Percentiles rank a stretch among this genome's conserved stretches.
These are phyloP conservation scores for Dynastes hyllus DNA, from an alignment of 2,888 invertebrate species.

Conservation along the genomic window DNA sequence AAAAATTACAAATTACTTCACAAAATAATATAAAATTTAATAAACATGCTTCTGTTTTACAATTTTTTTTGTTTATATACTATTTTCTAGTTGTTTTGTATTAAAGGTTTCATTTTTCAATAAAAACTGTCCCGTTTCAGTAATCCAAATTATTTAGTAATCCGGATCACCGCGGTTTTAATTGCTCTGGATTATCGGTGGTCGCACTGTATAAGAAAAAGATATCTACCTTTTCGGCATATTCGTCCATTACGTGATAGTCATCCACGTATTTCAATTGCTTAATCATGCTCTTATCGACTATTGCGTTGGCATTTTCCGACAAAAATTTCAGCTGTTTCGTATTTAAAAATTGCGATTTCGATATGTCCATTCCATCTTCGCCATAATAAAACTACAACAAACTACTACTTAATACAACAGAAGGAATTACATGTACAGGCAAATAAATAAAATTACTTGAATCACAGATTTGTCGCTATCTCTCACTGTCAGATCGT, in stretches of 20 bases:
- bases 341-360: slow-evolving; percentile 86
- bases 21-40: too few relatives aligned
- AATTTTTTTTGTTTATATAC: too few relatives aligned
- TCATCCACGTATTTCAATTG: slow-evolving; percentile 75
- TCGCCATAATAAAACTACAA: slow-evolving; percentile 91
- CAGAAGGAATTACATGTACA: not conserved
- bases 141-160: too few relatives aligned
- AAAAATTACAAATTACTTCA: too few relatives aligned
- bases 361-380: slow-evolving; percentile 92
- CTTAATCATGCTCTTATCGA: slow-evolving; percentile 75
- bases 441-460: slow-evolving; percentile 66
- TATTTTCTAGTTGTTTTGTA: too few relatives aligned
- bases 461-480: slow-evolving; percentile 94
- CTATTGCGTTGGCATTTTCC: slow-evolving; percentile 83
- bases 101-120: too few relatives aligned
- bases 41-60: too few relatives aligned
- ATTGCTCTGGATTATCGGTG: too few relatives aligned
- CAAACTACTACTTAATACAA: not conserved
- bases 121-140: too few relatives aligned
- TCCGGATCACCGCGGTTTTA: too few relatives aligned
- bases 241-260: slow-evolving; percentile 69
- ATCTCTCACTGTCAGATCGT: slow-evolving; percentile 97
- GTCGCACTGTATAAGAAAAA: not conserved
- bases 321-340: slow-evolving; percentile 87
- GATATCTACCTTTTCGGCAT: slow-evolving; percentile 41